These are phyloP conservation scores for Brotula barbata DNA, from an alignment of 2,797 vertebrate species.

Conservation along the genomic window DNA sequence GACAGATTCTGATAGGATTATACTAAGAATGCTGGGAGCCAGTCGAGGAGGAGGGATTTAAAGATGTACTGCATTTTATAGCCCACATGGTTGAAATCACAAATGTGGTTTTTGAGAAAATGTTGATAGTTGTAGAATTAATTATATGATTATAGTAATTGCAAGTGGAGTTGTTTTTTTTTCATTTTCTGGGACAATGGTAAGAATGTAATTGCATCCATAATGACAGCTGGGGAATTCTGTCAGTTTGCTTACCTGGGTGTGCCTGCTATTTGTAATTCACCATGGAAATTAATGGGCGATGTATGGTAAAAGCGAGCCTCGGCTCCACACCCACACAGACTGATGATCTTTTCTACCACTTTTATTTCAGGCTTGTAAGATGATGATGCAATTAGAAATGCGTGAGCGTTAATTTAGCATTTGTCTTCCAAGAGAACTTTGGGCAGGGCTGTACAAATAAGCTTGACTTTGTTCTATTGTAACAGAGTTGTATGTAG, in stretches of 20 bases:
- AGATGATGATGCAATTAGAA: not conserved
- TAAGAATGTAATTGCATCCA: not conserved
- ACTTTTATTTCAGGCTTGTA: not conserved
- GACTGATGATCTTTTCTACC: not conserved
- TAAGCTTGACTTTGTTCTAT: no score
- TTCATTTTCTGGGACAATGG: not conserved
- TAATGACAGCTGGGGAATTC: not conserved
- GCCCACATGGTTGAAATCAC: constrained; percentile 34
- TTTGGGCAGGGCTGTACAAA: no score
- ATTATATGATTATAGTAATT: not conserved
- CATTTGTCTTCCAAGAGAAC: no score
- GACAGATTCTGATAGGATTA: constrained; percentile 72
- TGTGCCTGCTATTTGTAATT: constrained; percentile 8
- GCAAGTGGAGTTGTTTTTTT: not conserved
- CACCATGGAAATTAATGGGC: not conserved
- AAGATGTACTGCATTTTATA: constrained; percentile 12
- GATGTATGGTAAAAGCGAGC: not conserved
- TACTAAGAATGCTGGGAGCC: constrained; percentile 44
- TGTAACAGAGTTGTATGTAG: no score
- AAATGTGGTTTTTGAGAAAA: constrained; percentile 20
- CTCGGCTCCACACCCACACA: constrained; percentile 1
- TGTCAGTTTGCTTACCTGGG: not conserved
- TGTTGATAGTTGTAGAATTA: constrained; percentile 6
- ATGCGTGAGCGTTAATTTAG: no score
- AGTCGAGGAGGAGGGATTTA: not conserved